A percentile compares a stretch with the other conserved stretches of the same genome.
Evolutionary conservation across 2,797 vertebrate species (phyloP).

Genomic region (Cirrhinus molitorella): DNA sequence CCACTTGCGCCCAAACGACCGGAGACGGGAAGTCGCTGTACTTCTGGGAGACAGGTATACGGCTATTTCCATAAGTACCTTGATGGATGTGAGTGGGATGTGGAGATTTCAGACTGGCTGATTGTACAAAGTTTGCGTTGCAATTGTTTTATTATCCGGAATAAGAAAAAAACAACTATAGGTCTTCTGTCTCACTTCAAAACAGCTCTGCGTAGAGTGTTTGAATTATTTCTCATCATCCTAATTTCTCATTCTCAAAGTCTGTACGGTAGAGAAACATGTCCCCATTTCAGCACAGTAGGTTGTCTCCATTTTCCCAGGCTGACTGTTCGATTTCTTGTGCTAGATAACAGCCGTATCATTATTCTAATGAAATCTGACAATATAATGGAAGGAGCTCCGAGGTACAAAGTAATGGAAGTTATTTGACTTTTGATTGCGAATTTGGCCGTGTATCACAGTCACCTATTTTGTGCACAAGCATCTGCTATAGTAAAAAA

Average conservation of each 20-base stretch:
- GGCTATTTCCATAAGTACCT: slow-evolving; percentile 58
- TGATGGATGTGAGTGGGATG: slow-evolving; percentile 16
- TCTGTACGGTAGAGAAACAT: slow-evolving; percentile 12
- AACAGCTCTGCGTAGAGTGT: slow-evolving; percentile 15
- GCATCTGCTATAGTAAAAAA: background rate
- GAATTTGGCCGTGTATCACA: background rate
- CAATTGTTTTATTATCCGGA: background rate
- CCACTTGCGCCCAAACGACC: slow-evolving; percentile 78
- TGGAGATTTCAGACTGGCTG: background rate
- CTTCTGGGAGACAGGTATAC: slow-evolving; percentile 95
- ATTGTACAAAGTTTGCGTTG: slow-evolving; percentile 16
- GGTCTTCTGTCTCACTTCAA: slow-evolving; percentile 11
- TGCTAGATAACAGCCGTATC: slow-evolving; percentile 23
- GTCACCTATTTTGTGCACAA: background rate
- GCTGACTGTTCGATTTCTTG: slow-evolving; percentile 27
- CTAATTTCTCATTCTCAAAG: slow-evolving; percentile 42
- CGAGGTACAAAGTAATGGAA: background rate
- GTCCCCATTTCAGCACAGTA: slow-evolving; percentile 34
- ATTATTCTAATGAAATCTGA: slow-evolving; percentile 17
- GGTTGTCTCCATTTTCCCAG: slow-evolving; percentile 23
- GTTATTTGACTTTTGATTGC: slow-evolving; percentile 3
- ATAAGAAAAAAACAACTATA: background rate
- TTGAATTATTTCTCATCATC: slow-evolving; percentile 44
- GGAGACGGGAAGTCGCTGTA: slow-evolving; percentile 88
- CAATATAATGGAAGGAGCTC: background rate